These are phyloP conservation scores for Sinelater perroti DNA, from an alignment of 2,888 invertebrate species.

Conservation along the genomic window DNA sequence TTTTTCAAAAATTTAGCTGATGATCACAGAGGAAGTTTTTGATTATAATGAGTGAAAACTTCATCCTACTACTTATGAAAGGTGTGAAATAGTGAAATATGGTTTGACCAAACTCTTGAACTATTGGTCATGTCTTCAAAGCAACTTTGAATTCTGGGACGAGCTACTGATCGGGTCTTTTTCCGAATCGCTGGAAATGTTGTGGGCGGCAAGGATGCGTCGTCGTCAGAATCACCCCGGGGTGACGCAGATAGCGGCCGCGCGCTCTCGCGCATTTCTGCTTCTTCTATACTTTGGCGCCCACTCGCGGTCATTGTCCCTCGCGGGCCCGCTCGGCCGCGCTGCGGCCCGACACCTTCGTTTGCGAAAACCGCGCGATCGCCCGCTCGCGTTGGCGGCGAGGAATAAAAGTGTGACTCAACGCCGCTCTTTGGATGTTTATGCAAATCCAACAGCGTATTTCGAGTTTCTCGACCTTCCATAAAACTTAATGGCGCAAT, in stretches of 20 bases:
- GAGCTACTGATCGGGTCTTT: too few species aligned
- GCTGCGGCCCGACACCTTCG: slow-evolving; percentile 17
- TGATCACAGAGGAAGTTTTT: too few species aligned
- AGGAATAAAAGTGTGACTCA: slow-evolving; percentile 20
- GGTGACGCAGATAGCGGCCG: slow-evolving; percentile 17
- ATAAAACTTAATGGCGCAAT: slow-evolving; percentile 8
- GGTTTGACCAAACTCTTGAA: too few species aligned
- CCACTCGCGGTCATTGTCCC: slow-evolving; percentile 40
- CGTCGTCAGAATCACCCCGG: too few species aligned
- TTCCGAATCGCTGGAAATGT: too few species aligned
- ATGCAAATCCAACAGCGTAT: slow-evolving; percentile 11
- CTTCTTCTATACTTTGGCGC: slow-evolving; percentile 23
- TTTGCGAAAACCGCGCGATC: slow-evolving; percentile 15
- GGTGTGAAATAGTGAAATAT: too few species aligned
- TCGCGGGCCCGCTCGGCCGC: slow-evolving; percentile 9
- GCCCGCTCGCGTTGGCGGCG: slow-evolving; percentile 15
- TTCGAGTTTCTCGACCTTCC: slow-evolving; percentile 6
- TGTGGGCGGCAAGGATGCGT: too few species aligned
- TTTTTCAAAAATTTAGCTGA: too few species aligned
- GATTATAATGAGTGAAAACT: too few species aligned
- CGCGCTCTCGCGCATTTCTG: slow-evolving; percentile 9
- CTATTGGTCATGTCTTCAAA: too few species aligned
- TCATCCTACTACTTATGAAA: too few species aligned
- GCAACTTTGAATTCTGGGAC: too few species aligned
- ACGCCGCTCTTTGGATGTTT: slow-evolving; percentile 12